These are phyloP conservation scores for Ochotona curzoniae DNA, from an alignment of 2,113 vertebrate genomes.

Conservation along the genomic window DNA sequence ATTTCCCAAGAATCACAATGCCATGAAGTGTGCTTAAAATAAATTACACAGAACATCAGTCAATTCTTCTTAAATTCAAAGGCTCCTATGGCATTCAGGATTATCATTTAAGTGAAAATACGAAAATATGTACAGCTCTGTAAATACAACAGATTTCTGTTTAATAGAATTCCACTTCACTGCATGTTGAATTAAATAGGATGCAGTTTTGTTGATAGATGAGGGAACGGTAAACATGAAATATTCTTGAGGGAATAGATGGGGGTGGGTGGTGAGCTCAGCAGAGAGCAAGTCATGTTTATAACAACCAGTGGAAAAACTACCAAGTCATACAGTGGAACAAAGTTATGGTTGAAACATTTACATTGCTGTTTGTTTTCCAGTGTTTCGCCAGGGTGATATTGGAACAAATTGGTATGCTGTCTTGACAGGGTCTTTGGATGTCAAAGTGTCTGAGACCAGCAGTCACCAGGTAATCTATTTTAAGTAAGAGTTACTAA, in stretches of 20 bases:
- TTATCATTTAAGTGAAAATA: not conserved
- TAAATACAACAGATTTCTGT: conserved; percentile 25
- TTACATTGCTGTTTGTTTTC: conserved; percentile 76
- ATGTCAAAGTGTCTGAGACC: conserved; percentile 98
- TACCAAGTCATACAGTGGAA: not conserved
- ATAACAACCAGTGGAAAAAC: not conserved
- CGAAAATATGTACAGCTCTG: not conserved
- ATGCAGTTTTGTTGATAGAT: not conserved
- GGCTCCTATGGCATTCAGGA: not conserved
- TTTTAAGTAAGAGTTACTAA: conserved; percentile 14
- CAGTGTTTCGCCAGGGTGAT: conserved; percentile 98
- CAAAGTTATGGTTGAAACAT: not conserved
- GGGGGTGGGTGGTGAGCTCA: not conserved
- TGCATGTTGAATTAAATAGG: not conserved
- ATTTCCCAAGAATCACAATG: conserved; percentile 31
- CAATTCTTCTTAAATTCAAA: conserved; percentile 25
- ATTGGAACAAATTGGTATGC: conserved; percentile 99
- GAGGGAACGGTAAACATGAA: not conserved
- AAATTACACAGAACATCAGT: not conserved
- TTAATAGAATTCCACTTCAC: conserved; percentile 11
- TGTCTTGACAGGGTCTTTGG: conserved; percentile 96
- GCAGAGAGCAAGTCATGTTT: not conserved
- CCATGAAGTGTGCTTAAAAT: not conserved
- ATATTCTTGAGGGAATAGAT: not conserved
- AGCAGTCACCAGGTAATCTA: conserved; percentile 94